Base-by-base conservation (phyloP, 2,797 vertebrate genomes). In the Galago senegalensis region DNA sequence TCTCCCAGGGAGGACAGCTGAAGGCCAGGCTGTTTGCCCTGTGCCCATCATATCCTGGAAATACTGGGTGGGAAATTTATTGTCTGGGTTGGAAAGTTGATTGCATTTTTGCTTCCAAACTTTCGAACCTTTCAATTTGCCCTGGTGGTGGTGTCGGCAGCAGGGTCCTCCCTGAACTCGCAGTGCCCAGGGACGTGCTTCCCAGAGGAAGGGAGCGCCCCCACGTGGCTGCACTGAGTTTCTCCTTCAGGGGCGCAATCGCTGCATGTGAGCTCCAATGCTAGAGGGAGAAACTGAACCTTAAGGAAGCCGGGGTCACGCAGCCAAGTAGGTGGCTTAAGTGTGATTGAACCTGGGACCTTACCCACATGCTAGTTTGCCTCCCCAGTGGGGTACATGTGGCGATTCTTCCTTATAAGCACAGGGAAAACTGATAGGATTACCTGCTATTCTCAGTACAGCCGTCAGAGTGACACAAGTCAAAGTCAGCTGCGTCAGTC, bases 161-260 rank as follows among this genome's bases (percentile, higher is more conserved):
- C 37, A 29, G n/a, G 27, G 0, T 43, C 14, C 8, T 4, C 12
- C 29, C 29, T 7, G 23, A 67, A 29, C 10, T 43, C 34, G 1
- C 29, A 7, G 5, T 4, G 49, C 23, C 29, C 29, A 0, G 16
- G 9, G 13, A 80, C 63, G 34, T 23, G 43, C 76, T 94, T 96
- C 91, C 77, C 17, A 9, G 94, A 94, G 83, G 95, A 60, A 31
- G 46, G 83, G 88, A 67, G 94, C 29, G 31, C 97, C 97, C 96
- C 61, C 95, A 7, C 1, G 97, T 97, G 97, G 96, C 61, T 7
- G 29, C 16, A 31, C 18, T 56, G 17, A 9, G 72, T 46, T 83
- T 72, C 60, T 89, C 31, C 40, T 84, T 34, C 43, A 49, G 77
- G 17, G 9, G 60, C 25, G 7, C 40, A 37, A 27, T 18, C 0